Conservation (phyloP, 30 jellyfish, hydroid and myxozoan species). For the Chironex yamaguchii region DNA sequence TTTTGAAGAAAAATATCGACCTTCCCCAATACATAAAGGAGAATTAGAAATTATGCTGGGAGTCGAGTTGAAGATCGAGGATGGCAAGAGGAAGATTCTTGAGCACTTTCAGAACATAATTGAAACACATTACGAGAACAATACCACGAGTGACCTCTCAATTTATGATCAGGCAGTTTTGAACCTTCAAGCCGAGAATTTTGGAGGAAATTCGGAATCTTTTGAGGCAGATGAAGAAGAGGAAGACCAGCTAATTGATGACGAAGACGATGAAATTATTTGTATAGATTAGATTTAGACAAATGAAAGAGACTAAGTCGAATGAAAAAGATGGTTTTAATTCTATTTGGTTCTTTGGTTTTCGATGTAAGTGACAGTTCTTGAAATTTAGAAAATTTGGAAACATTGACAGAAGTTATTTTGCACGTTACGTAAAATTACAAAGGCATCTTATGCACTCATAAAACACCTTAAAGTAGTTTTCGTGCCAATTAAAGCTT, state of each 20-base stretch:
- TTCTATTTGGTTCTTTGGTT: too few species aligned
- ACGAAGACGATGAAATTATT: constrained; percentile 55
- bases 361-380: too few species aligned
- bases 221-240: constrained; percentile 54
- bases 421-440: too few species aligned
- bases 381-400: too few species aligned
- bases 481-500: constrained; percentile 16
- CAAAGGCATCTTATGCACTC: too few species aligned
- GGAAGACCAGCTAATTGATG: constrained; percentile 52
- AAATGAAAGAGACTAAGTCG: too few species aligned
- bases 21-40: constrained; percentile 22
- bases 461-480: too few species aligned
- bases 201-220: constrained; percentile 4
- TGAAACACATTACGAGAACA: constrained; percentile 56
- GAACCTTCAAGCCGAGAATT: constrained; percentile 61
- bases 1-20: constrained; percentile 11
- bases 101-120: constrained; percentile 57
- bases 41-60: constrained; percentile 13
- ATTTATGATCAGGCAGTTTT: constrained; percentile 51
- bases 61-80: constrained; percentile 10
- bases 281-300: constrained; percentile 40
- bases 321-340: too few species aligned
- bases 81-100: constrained; percentile 26
- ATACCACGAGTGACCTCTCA: constrained; percentile 39
- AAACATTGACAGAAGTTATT: too few species aligned